Base-by-base conservation (phyloP, 2,888 invertebrate species). In the Autographa pulchrina region DNA sequence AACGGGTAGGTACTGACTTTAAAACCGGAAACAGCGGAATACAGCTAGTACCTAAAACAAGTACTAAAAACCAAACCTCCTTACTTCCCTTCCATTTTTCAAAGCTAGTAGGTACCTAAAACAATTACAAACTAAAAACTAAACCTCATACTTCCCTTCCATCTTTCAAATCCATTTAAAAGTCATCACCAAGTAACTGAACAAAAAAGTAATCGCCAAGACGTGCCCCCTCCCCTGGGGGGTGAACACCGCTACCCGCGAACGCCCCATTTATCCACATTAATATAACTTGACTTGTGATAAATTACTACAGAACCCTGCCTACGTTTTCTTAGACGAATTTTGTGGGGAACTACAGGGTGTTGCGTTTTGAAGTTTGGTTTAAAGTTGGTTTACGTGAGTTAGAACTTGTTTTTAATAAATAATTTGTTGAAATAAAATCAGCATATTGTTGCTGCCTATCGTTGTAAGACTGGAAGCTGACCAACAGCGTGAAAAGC, bases 281-380 rank as follows among this genome's bases (percentile, higher is more conserved):
- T 94, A 95, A 95, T 95, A 94, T 94, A 94, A 94, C 95, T 94
- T 90, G 92, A 91, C 92, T 92, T 90, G 94, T 96, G 95, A 95
- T 96, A 95, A 96, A 96, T 95, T 94, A 92, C 93, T 89, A 89
- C 89, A 86, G 92, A 90, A 89, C 92, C 94, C 86, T 83, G 87
- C 93, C 93, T 92, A 92, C 92, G 93, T 93, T 95, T 95, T 95
- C 95, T 96, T 95, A 92, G 93, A 92, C 92, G 92, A 93, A 93
- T 92, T 92, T 92, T 88, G 88, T 83, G 86, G 84, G 74, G 35
- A 68, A 73, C 73, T 91, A 94, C 90, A 94, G 93, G 83, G 11
- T 92, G 95, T 77, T 85, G 31, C 52, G 43, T 78, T 79, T 66
- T 41, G 14, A 61, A 54, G 64, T 14, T 73, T 78, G 54, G 18